These are phyloP conservation scores for Macrosoma leucophasiata DNA, from an alignment of 2,888 invertebrate species.

Conservation along the genomic window DNA sequence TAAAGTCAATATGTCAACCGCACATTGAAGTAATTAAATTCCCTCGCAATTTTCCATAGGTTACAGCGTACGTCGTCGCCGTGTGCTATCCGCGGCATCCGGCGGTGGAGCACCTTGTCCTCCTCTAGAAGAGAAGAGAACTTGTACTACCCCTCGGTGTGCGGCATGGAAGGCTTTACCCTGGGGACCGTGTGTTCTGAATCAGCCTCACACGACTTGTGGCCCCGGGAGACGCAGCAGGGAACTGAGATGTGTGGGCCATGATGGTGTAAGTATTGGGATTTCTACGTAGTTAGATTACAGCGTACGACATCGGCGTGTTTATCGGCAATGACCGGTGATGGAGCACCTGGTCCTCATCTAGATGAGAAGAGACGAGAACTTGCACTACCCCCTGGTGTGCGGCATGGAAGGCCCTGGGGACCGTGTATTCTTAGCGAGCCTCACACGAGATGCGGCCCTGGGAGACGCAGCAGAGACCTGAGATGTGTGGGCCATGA, in stretches of 20 bases:
- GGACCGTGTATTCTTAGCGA: constrained; percentile 64
- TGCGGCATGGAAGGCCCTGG: constrained; percentile 71
- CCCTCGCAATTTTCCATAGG: constrained; percentile 45
- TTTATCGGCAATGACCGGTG: constrained; percentile 68
- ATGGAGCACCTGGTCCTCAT: constrained; percentile 67
- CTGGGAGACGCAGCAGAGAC: constrained; percentile 74
- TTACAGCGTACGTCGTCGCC: constrained; percentile 62
- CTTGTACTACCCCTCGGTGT: constrained; percentile 70
- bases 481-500: constrained; percentile 74
- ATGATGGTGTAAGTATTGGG: constrained; percentile 67
- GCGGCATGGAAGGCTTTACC: constrained; percentile 69
- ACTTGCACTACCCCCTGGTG: constrained; percentile 67
- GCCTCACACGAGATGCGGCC: constrained; percentile 72
- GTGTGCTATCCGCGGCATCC: constrained; percentile 65
- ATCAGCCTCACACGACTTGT: constrained; percentile 62
- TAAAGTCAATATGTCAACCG: no score
- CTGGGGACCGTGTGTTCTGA: constrained; percentile 70
- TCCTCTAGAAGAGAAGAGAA: constrained; percentile 72
- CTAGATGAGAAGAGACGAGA: constrained; percentile 74
- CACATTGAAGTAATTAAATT: no score
- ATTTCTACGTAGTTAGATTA: no score
- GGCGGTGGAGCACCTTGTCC: constrained; percentile 70
- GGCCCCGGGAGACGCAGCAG: constrained; percentile 77
- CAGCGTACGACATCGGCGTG: constrained; percentile 62
- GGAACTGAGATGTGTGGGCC: constrained; percentile 73